Evolutionary conservation across 2,888 invertebrate species (phyloP).

Genomic region (Sphaeridia pumilis): DNA sequence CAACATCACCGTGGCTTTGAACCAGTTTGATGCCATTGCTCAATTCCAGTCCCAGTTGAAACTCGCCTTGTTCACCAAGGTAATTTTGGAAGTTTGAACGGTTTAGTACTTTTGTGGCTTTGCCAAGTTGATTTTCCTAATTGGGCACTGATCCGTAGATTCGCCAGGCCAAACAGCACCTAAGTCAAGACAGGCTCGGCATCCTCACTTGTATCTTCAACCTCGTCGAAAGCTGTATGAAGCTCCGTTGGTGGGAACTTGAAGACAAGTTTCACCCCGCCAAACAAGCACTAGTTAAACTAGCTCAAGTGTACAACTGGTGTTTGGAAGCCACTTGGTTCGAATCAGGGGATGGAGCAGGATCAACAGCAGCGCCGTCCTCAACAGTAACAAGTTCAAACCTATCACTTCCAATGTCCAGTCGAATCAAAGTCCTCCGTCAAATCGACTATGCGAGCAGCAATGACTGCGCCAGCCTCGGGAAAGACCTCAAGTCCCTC

Average conservation of each 20-base stretch:
- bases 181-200: slow-evolving; percentile 22
- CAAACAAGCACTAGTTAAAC: slow-evolving; percentile 20
- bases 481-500: slow-evolving; percentile 57
- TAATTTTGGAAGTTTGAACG: slow-evolving; percentile 8
- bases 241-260: background rate
- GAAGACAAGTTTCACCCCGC: background rate
- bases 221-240: slow-evolving; percentile 2
- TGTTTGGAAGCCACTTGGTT: slow-evolving; percentile 29
- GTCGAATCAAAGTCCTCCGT: background rate
- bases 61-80: slow-evolving; percentile 34
- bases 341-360: slow-evolving; percentile 8
- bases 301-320: slow-evolving; percentile 32
- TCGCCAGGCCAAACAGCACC: slow-evolving; percentile 29
- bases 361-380: slow-evolving; percentile 5
- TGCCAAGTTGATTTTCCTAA: background rate
- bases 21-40: slow-evolving; percentile 31
- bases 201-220: slow-evolving; percentile 23
- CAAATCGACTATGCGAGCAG: slow-evolving; percentile 32
- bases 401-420: background rate
- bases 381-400: background rate
- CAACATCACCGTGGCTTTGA: slow-evolving; percentile 30
- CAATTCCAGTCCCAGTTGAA: slow-evolving; percentile 36
- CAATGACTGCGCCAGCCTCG: slow-evolving; percentile 49
- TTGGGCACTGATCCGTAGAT: slow-evolving; percentile 21
- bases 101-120: background rate